Evolutionary conservation across 2,113 vertebrate genomes (phyloP).

Genomic region (Pteruthius melanotis): DNA sequence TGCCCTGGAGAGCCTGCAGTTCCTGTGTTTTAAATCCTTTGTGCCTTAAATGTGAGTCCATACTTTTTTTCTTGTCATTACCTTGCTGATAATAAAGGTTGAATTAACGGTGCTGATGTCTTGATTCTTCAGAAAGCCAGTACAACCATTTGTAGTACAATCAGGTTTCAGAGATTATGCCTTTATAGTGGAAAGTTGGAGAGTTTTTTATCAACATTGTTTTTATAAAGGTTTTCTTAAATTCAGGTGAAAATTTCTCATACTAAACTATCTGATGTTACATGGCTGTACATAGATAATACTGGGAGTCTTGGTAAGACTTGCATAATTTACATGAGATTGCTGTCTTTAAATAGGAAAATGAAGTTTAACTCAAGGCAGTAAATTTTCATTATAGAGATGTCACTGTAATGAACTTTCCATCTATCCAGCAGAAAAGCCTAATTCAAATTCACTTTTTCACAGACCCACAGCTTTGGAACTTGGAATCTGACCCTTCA

Average conservation of each 20-base stretch:
- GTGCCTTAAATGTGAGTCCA: not conserved
- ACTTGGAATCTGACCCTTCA: not conserved
- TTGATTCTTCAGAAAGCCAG: not conserved
- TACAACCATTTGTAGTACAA: not conserved
- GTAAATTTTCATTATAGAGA: not conserved
- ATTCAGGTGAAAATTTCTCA: not conserved
- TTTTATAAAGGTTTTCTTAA: not conserved
- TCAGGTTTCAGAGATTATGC: not conserved
- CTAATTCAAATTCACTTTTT: not conserved
- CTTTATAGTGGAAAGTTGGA: not conserved
- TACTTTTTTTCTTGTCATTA: not conserved
- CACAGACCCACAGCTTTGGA: not conserved
- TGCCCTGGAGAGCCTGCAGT: not conserved
- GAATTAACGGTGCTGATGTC: not conserved
- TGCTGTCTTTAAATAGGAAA: not conserved
- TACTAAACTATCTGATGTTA: not conserved
- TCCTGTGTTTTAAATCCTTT: not conserved
- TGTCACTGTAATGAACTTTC: not conserved
- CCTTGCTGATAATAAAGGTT: not conserved
- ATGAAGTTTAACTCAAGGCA: not conserved
- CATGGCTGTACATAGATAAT: not conserved
- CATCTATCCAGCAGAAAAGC: not conserved
- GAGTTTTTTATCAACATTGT: not conserved
- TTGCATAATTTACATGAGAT: not conserved
- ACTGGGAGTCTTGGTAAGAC: not conserved